These are phyloP conservation scores for Numenius phaeopus DNA, from an alignment of 2,797 vertebrate genomes.

Conservation along the genomic window DNA sequence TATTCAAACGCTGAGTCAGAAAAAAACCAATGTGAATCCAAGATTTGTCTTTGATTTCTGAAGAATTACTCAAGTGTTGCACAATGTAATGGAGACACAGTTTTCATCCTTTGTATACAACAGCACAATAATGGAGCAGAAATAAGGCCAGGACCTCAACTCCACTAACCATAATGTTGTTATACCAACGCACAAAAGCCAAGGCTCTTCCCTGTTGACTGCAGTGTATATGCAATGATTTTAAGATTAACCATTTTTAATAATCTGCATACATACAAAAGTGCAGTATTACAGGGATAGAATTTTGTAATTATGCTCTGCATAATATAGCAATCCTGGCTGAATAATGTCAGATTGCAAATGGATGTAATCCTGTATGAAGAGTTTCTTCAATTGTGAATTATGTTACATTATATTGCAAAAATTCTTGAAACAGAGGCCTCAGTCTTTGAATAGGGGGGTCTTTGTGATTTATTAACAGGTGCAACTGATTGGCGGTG, in stretches of 20 bases:
- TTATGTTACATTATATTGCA: slow-evolving; percentile 38
- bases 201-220: neutral
- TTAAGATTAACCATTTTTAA: slow-evolving; percentile 77
- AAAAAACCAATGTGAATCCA: neutral
- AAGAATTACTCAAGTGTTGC: slow-evolving; percentile 22
- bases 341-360: slow-evolving; percentile 77
- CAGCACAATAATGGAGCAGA: slow-evolving; percentile 22
- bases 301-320: slow-evolving; percentile 70
- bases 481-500: neutral
- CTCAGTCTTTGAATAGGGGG: neutral
- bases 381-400: slow-evolving; percentile 64
- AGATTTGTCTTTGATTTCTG: neutral
- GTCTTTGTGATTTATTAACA: slow-evolving; percentile 56
- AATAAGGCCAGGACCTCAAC: slow-evolving; percentile 29
- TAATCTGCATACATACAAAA: slow-evolving; percentile 73
- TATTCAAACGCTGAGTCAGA: neutral
- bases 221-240: slow-evolving; percentile 31
- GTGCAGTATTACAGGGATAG: slow-evolving; percentile 30
- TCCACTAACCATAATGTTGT: neutral
- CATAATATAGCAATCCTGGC: slow-evolving; percentile 70
- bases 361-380: slow-evolving; percentile 60
- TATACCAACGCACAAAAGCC: neutral
- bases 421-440: slow-evolving; percentile 42
- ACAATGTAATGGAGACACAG: slow-evolving; percentile 10
- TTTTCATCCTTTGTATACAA: slow-evolving; percentile 9